These are phyloP conservation scores for Netelia fuscicornis DNA, from an alignment of 2,888 invertebrate species.

Conservation along the genomic window DNA sequence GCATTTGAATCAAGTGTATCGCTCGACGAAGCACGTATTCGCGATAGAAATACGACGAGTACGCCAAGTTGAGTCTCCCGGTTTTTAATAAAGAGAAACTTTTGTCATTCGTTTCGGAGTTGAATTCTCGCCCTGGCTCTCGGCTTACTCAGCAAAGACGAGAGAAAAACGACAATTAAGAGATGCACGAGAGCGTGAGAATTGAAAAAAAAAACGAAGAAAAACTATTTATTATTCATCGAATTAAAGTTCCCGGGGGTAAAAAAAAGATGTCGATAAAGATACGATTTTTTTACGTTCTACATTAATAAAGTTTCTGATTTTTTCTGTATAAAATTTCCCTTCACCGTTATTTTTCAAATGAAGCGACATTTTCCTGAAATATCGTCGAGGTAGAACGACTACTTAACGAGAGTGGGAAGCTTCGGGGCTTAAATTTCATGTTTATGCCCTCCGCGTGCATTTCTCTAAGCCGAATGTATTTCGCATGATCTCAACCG, in stretches of 20 bases:
- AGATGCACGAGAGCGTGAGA: background rate
- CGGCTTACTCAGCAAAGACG: background rate
- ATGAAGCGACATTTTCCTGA: too few relatives aligned
- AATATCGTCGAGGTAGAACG: too few relatives aligned
- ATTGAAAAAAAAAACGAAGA: background rate
- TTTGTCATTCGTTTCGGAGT: conserved; percentile 26
- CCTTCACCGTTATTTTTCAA: too few relatives aligned
- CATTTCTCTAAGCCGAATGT: background rate
- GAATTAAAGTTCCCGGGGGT: background rate
- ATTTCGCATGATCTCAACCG: background rate
- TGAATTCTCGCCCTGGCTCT: background rate
- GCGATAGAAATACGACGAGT: conserved; percentile 18
- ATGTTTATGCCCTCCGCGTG: background rate
- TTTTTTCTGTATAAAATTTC: too few relatives aligned
- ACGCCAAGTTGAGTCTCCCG: background rate
- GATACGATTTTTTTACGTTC: background rate
- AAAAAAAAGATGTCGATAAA: background rate
- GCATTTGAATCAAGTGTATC: background rate
- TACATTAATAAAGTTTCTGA: too few relatives aligned
- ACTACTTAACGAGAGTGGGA: background rate
- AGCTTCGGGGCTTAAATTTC: background rate
- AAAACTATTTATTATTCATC: background rate
- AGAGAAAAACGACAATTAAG: background rate
- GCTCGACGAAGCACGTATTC: conserved; percentile 1
- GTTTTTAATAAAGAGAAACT: conserved; percentile 49